Conservation (phyloP, 1,140 invertebrate genomes). For the Penaeus vannamei region DNA sequence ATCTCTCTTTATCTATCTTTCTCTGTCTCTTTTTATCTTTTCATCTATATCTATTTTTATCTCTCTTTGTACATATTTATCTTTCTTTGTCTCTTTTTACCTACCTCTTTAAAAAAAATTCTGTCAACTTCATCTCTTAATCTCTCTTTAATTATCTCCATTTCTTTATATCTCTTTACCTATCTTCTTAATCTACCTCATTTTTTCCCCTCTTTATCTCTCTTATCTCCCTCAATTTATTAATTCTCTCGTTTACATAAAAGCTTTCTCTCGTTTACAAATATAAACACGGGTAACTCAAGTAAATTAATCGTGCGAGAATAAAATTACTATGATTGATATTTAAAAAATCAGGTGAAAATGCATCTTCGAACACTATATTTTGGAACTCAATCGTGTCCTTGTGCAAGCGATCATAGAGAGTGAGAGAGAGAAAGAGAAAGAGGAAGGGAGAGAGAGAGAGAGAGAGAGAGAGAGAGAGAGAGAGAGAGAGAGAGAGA, state of each 20-base stretch:
- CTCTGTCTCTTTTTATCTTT: neutral
- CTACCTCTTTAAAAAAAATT: neutral
- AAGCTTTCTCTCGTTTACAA: neutral
- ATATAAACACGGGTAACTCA: neutral
- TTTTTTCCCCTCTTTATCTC: neutral
- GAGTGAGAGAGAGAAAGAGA: neutral
- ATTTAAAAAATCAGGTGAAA: neutral
- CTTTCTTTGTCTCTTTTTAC: neutral
- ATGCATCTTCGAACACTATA: neutral
- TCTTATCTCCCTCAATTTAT: neutral
- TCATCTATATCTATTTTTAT: too few relatives aligned
- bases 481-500: neutral
- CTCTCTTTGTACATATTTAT: neutral
- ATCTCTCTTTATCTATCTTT: neutral
- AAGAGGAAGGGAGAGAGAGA: neutral
- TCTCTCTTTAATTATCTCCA: neutral
- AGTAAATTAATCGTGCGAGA: neutral
- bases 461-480: slow-evolving; percentile 17
- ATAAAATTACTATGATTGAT: neutral
- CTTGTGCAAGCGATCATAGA: neutral
- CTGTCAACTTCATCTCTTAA: neutral
- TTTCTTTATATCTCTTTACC: neutral
- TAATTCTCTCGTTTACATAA: neutral
- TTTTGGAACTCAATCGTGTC: too few relatives aligned
- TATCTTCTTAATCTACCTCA: neutral